Evolutionary conservation across 2,888 invertebrate species (phyloP).

Genomic region (Gari tellinella): DNA sequence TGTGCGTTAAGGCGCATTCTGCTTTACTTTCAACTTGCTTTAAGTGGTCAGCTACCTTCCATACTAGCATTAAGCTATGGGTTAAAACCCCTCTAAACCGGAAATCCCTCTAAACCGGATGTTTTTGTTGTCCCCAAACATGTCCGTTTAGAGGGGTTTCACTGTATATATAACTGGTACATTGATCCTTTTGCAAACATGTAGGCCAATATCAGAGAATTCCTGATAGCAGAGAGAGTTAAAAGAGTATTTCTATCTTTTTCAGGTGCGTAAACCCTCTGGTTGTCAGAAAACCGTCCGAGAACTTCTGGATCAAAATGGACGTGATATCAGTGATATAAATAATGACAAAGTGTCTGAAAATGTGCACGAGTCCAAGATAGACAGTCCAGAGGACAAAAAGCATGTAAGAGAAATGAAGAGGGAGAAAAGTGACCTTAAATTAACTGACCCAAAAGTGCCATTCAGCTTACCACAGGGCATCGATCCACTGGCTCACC

Average conservation of each 20-base stretch:
- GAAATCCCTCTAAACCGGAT: too few species aligned
- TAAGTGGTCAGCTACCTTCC: too few species aligned
- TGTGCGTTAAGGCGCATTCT: too few species aligned
- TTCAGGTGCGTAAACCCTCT: conserved; percentile 52
- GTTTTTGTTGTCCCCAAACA: too few species aligned
- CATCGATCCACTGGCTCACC: conserved; percentile 3
- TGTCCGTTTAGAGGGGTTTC: too few species aligned
- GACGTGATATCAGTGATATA: conserved; percentile 24
- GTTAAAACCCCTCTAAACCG: too few species aligned
- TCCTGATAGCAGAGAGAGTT: too few species aligned
- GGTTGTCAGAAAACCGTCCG: conserved; percentile 59
- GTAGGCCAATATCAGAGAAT: too few species aligned
- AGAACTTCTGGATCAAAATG: conserved; percentile 53
- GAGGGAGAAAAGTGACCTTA: not conserved
- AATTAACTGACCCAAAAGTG: not conserved
- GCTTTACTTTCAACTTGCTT: too few species aligned
- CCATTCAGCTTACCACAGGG: not conserved
- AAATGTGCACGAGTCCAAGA: conserved; percentile 20
- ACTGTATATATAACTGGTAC: too few species aligned
- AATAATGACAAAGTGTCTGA: conserved; percentile 12
- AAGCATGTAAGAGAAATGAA: not conserved
- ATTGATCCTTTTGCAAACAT: too few species aligned
- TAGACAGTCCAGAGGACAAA: conserved; percentile 4
- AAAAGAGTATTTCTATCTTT: not conserved
- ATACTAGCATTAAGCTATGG: too few species aligned